Conservation (phyloP, 2,113 vertebrate species). For the Odontesthes bonariensis region DNA sequence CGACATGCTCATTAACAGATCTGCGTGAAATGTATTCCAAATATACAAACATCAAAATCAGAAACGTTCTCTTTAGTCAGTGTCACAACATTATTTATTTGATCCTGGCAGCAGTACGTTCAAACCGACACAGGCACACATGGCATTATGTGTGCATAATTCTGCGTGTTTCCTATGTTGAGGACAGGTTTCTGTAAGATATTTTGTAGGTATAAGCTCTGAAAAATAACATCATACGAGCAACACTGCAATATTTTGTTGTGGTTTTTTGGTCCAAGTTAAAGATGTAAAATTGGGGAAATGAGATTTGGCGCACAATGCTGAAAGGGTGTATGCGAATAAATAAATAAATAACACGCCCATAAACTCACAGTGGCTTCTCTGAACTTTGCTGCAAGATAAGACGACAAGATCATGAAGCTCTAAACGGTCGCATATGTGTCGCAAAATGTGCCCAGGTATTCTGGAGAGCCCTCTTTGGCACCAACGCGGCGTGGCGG, state of each 20-base stretch:
- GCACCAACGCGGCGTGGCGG: slow-evolving; percentile 36
- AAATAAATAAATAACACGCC: slow-evolving; percentile 21
- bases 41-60: neutral
- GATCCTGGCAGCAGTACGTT: slow-evolving; percentile 50
- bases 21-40: slow-evolving; percentile 27
- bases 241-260: neutral
- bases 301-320: slow-evolving; percentile 6
- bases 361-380: slow-evolving; percentile 25
- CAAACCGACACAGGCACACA: slow-evolving; percentile 50
- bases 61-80: neutral
- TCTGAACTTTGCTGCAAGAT: slow-evolving; percentile 48
- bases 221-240: neutral
- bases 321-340: slow-evolving; percentile 20
- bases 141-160: slow-evolving; percentile 36
- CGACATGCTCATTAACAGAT: neutral
- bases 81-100: neutral
- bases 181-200: neutral
- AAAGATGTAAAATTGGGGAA: neutral
- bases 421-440: slow-evolving; percentile 10
- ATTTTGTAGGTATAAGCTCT: neutral
- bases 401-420: slow-evolving; percentile 10
- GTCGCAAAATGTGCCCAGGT: slow-evolving; percentile 34
- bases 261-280: neutral
- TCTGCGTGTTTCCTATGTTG: slow-evolving; percentile 3
- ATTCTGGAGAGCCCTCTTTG: slow-evolving; percentile 30